These are phyloP conservation scores for Cephus spinipes DNA, from an alignment of 2,888 invertebrate genomes.

Conservation along the genomic window DNA sequence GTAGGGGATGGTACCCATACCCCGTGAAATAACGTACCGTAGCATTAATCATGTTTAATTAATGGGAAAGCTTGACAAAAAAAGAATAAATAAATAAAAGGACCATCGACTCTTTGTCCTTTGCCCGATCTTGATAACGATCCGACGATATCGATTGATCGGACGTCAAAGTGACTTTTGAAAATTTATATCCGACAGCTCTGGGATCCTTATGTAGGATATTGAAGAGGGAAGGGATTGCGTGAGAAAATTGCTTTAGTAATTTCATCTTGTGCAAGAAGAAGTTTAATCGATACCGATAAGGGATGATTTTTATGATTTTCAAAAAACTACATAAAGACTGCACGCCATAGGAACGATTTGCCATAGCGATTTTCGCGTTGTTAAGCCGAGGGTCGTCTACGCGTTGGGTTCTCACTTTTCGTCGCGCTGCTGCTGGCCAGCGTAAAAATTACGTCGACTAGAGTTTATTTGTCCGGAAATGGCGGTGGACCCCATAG, in stretches of 20 bases:
- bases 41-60: constrained; percentile 59
- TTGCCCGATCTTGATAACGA: not conserved
- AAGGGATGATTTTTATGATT: not conserved
- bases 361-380: constrained; percentile 35
- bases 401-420: constrained; percentile 51
- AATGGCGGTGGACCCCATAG: constrained; percentile 63
- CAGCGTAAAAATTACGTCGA: constrained; percentile 80
- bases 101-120: not conserved
- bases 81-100: constrained; percentile 16
- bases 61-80: constrained; percentile 35
- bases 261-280: not conserved
- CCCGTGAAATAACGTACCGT: constrained; percentile 34
- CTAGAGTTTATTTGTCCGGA: constrained; percentile 70
- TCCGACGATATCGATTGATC: not conserved
- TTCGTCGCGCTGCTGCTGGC: constrained; percentile 70
- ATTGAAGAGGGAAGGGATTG: not conserved
- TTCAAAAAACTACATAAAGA: not conserved
- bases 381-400: constrained; percentile 47
- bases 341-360: not conserved
- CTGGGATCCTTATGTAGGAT: not conserved
- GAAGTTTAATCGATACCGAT: not conserved
- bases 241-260: not conserved
- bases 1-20: not conserved
- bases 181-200: not conserved
- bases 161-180: not conserved